These are phyloP conservation scores for Aporophyla nigra DNA, from an alignment of 2,888 invertebrate genomes.

Conservation along the genomic window DNA sequence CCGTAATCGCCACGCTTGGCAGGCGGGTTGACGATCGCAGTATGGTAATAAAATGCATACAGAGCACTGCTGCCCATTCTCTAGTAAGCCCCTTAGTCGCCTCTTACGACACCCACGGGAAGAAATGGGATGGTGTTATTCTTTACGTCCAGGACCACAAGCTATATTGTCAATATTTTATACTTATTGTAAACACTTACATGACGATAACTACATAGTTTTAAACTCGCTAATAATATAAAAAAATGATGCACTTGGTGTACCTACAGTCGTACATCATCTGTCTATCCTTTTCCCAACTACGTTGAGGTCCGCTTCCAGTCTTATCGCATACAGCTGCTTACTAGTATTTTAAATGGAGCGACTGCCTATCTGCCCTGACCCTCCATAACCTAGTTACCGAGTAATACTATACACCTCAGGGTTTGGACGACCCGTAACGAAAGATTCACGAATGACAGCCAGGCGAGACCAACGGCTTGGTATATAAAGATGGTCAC, in stretches of 20 bases:
- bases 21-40: no score
- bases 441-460: background rate
- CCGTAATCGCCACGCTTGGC: no score
- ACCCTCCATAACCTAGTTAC: no score
- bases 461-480: background rate
- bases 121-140: no score
- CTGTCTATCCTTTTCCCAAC: background rate
- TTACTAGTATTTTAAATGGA: background rate
- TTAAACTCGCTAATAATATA: background rate
- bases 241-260: background rate
- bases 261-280: background rate
- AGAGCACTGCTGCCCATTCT: no score
- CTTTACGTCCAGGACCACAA: no score
- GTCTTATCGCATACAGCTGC: background rate
- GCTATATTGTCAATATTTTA: background rate
- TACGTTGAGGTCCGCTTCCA: background rate
- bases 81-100: no score
- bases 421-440: background rate
- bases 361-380: no score
- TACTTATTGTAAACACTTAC: background rate
- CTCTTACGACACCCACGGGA: no score
- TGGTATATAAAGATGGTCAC: background rate
- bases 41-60: no score
- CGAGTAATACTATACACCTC: no score
- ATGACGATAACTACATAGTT: background rate